Evolutionary conservation across 2,888 invertebrate genomes (phyloP).

Genomic region (Teinopalpus imperialis): DNA sequence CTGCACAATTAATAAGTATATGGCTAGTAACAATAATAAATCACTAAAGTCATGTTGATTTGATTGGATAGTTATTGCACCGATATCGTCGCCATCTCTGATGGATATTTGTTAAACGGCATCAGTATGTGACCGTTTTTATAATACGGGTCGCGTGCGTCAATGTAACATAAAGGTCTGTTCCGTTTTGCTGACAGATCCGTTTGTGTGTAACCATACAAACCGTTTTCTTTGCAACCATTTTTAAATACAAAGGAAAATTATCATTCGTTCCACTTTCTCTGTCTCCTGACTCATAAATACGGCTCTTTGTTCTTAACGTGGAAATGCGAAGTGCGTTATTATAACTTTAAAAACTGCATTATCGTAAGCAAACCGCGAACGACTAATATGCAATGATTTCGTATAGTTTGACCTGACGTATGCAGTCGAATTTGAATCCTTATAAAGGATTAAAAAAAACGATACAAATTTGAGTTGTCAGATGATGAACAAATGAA

Average conservation of each 20-base stretch:
- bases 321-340: slow-evolving; percentile 20
- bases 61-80: not conserved
- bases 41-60: too few relatives aligned
- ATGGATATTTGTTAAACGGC: slow-evolving; percentile 17
- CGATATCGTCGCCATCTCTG: not conserved
- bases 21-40: too few relatives aligned
- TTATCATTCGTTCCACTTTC: slow-evolving; percentile 66
- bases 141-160: slow-evolving; percentile 22
- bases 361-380: slow-evolving; percentile 14
- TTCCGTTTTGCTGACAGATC: slow-evolving; percentile 21
- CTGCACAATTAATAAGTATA: too few relatives aligned
- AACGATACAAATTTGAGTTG: too few relatives aligned
- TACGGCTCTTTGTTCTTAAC: slow-evolving; percentile 50
- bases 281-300: slow-evolving; percentile 42
- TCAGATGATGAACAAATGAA: too few relatives aligned
- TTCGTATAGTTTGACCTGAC: slow-evolving; percentile 2
- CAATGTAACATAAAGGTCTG: slow-evolving; percentile 20
- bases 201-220: slow-evolving; percentile 24
- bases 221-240: slow-evolving; percentile 32
- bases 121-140: slow-evolving; percentile 20
- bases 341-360: slow-evolving; percentile 1
- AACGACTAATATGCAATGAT: slow-evolving; percentile 17
- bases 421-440: too few relatives aligned
- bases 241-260: slow-evolving; percentile 51
- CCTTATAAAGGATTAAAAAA: too few relatives aligned